These are phyloP conservation scores for Pangasius krempfi DNA, from an alignment of 2,797 vertebrate genomes.

Conservation along the genomic window DNA sequence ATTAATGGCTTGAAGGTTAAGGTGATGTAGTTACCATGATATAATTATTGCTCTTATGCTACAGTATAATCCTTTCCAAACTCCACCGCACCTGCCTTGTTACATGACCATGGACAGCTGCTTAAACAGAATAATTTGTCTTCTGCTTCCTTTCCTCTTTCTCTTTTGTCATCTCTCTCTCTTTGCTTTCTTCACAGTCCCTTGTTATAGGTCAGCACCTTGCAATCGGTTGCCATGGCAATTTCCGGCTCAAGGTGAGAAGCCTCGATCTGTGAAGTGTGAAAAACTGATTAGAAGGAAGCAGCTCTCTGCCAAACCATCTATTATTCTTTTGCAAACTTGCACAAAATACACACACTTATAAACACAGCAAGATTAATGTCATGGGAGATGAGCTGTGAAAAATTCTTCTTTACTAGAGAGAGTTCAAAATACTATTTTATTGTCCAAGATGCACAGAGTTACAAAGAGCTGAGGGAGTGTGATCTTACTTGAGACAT, in stretches of 20 bases:
- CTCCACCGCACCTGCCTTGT: not conserved
- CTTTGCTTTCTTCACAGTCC: slow-evolving; percentile 81
- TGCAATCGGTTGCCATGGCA: slow-evolving; percentile 86
- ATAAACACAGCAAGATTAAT: not conserved
- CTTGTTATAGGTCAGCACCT: slow-evolving; percentile 94
- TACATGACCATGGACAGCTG: slow-evolving; percentile 1
- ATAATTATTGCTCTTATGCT: slow-evolving; percentile 48
- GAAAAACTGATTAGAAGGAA: slow-evolving; percentile 64
- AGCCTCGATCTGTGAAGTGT: slow-evolving; percentile 87
- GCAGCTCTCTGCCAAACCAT: slow-evolving; percentile 37
- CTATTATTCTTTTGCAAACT: slow-evolving; percentile 36
- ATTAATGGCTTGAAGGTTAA: slow-evolving; percentile 42
- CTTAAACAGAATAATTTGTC: slow-evolving; percentile 25
- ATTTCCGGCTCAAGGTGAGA: slow-evolving; percentile 93
- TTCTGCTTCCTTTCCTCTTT: slow-evolving; percentile 42
- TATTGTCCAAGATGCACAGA: not conserved
- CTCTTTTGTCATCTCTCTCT: slow-evolving; percentile 13
- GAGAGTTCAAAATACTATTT: slow-evolving; percentile 13
- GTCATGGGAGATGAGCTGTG: slow-evolving; percentile 16
- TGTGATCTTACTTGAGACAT: slow-evolving; percentile 88
- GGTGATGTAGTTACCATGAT: slow-evolving; percentile 22
- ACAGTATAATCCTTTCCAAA: slow-evolving; percentile 12
- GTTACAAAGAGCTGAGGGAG: not conserved
- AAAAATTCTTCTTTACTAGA: slow-evolving; percentile 19
- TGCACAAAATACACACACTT: slow-evolving; percentile 1